Base-by-base conservation (phyloP, 1,140 invertebrate species). In the Ditylenchus dipsaci region DNA sequence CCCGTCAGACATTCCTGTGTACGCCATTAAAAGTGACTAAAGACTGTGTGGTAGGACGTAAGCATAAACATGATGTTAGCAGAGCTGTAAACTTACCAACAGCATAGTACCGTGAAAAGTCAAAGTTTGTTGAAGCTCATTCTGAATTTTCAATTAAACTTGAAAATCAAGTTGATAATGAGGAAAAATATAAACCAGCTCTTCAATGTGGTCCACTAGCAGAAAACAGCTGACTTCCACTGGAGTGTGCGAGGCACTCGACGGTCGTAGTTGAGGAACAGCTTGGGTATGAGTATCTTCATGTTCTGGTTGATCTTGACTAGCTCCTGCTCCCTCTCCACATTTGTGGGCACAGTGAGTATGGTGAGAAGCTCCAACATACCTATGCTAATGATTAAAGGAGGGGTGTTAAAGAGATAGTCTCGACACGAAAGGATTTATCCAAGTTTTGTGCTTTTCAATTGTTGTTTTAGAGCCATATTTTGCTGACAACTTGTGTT, bases 121-220 rank as follows among this genome's bases (percentile, higher is more conserved):
- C n/a, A 61, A 29, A 19, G 38, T 43, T 61, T 61, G 59, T 61
- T 61, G 19, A 8, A 61, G 29, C 26, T 61, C 59, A 61, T 61
- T n/a, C 59, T 61, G n/a, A 61, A 61, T n/a, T 53, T 3, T 53
- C 23, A 5, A 13, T 13, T 8, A 61, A 33, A 61, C 49, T 53
- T 7, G n/a, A 26, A 45, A 45, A 45, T 13, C 43, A 45, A 45
- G 11, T 45, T 45, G n/a, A 45, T n/a, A n/a, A n/a, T n/a, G n/a
- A n/a, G n/a, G n/a, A 45, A n/a, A 45, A 45, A 45, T 13, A 53
- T 15, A 5, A 3, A 61, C 59, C 3, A 61, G 59, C 59, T 61
- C 38, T 30, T 61, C 59, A n/a, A 61, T 61, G 59, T 61, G 59
- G 59, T 61, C 59, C 19, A 61, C 59, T 3, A 61, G n/a, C 19